phyloP scores from a whole-genome alignment of 2,797 vertebrate species.

The Percopsis omiscomaycus region DNA sequence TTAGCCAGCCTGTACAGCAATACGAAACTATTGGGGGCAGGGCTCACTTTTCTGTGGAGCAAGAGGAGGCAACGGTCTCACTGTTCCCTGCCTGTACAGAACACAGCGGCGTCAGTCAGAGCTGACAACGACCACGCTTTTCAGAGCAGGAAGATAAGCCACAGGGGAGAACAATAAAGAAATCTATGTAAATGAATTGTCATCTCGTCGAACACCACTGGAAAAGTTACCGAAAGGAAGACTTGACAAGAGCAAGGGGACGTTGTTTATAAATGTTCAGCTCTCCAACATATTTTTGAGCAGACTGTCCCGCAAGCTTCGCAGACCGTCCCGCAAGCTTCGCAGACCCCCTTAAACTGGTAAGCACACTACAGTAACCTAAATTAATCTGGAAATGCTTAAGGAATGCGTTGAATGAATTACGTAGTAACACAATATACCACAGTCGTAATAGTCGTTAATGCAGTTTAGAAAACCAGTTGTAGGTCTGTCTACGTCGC shows the following conservation, averaged over 20 bases:
- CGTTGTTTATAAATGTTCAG: slow-evolving; percentile 10
- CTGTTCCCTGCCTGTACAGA: too few relatives aligned
- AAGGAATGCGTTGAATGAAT: fast-evolving
- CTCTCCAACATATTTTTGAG: background rate
- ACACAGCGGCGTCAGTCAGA: background rate
- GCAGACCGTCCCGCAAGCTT: slow-evolving; percentile 1
- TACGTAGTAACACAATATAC: background rate
- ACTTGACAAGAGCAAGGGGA: slow-evolving; percentile 1
- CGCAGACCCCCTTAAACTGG: slow-evolving; percentile 14
- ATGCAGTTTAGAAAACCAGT: background rate
- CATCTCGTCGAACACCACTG: background rate
- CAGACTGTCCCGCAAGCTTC: slow-evolving; percentile 17
- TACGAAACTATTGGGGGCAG: slow-evolving; percentile 3
- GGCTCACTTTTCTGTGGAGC: background rate
- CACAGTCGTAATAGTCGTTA: background rate
- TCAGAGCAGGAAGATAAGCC: background rate
- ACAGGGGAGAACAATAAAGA: background rate
- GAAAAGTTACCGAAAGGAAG: slow-evolving; percentile 22
- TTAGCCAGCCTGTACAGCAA: background rate
- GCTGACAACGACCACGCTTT: slow-evolving; percentile 36
- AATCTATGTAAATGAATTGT: background rate
- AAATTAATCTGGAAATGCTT: background rate
- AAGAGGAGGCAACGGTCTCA: background rate
- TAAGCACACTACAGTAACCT: slow-evolving; percentile 22
- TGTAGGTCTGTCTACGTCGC: background rate